phyloP scores from a whole-genome alignment of 2,888 invertebrate species.

The Camptogramma bilineatum region DNA sequence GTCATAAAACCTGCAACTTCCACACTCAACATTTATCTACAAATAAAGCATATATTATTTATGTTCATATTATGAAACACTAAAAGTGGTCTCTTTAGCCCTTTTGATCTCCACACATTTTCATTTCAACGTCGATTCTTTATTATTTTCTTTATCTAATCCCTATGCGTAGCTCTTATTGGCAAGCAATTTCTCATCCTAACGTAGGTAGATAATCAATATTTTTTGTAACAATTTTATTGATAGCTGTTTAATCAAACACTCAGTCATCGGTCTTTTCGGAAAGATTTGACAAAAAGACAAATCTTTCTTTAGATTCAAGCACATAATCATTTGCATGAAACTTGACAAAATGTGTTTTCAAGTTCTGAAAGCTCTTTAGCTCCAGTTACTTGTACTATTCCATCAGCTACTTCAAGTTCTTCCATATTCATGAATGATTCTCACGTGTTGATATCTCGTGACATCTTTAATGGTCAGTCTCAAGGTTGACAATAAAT shows the following conservation, averaged over 20 bases:
- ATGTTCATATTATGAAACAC: too few relatives aligned
- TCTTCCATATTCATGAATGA: not conserved
- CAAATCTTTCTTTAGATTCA: not conserved
- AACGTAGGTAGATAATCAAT: too few relatives aligned
- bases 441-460: not conserved
- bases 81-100: too few relatives aligned
- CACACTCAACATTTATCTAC: too few relatives aligned
- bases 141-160: not conserved
- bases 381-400: not conserved
- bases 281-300: not conserved
- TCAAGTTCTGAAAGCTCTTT: not conserved
- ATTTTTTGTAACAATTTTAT: not conserved
- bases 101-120: too few relatives aligned
- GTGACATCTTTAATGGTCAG: conserved; percentile 30
- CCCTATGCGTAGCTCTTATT: too few relatives aligned
- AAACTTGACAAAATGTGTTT: not conserved
- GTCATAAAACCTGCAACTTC: conserved; percentile 16
- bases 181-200: not conserved
- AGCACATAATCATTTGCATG: not conserved
- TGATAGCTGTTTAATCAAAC: not conserved
- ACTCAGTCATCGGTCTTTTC: not conserved
- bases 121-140: not conserved
- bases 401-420: not conserved
- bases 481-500: conserved; percentile 52
- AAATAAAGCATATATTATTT: too few relatives aligned